These are phyloP conservation scores for Andrena trimmerana DNA, from an alignment of 2,888 invertebrate genomes.

Conservation along the genomic window DNA sequence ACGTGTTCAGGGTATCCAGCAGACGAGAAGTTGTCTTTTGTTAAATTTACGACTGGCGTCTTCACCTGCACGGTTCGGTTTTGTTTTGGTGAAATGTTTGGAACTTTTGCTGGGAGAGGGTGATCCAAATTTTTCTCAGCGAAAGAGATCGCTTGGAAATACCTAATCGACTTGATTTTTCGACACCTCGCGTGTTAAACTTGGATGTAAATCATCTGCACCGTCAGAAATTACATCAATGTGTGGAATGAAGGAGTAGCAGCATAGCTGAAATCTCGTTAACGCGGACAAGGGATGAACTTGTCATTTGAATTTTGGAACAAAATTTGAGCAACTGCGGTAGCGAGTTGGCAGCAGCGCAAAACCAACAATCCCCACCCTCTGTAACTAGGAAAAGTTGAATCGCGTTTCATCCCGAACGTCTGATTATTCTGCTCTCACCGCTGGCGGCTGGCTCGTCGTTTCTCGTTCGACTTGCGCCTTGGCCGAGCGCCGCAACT, in stretches of 20 bases:
- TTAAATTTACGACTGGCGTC: too few species aligned
- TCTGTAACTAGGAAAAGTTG: neutral
- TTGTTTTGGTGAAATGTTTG: too few species aligned
- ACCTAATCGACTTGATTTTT: too few species aligned
- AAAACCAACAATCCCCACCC: neutral
- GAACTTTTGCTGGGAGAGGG: too few species aligned
- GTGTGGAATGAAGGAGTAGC: neutral
- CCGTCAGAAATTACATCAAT: too few species aligned
- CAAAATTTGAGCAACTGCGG: conserved; percentile 2
- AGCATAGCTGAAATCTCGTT: neutral
- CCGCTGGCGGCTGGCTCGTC: conserved; percentile 24
- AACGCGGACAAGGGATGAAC: neutral
- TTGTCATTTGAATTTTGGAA: conserved; percentile 13
- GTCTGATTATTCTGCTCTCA: conserved; percentile 28
- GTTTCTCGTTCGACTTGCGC: conserved; percentile 28
- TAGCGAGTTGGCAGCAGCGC: neutral
- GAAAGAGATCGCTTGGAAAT: too few species aligned
- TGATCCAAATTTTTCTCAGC: too few species aligned
- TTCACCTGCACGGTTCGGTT: too few species aligned
- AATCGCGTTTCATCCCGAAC: conserved; percentile 12
- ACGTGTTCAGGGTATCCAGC: conserved; percentile 11
- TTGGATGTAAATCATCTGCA: too few species aligned
- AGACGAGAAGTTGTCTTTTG: too few species aligned
- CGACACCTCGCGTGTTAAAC: too few species aligned
- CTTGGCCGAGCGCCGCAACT: conserved; percentile 14